Evolutionary conservation across 2,113 vertebrate species (phyloP), one percentile per base, ranked within the genome.

Genomic region (Apeltes quadracus): DNA sequence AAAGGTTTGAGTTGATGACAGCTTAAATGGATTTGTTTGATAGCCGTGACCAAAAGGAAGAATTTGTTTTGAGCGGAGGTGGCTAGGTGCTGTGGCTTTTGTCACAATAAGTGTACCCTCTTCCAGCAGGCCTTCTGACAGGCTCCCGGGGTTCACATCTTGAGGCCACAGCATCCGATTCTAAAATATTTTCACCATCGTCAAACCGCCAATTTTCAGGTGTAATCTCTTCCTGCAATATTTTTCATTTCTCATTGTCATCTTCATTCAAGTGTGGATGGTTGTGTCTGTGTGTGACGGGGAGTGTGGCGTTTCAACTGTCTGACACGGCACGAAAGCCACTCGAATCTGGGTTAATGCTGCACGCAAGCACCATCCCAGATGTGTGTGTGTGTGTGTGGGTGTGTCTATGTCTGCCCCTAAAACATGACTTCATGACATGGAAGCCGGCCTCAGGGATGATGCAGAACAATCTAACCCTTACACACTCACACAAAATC

Each of bases 261-360:
- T n/a, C n/a, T 3, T 63, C 57, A 65, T 62, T 29, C 44, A 16
- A 34, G 23, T 2, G 43, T 20, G 27, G 13, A 22, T 63, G 54
- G 22, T 5, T 43, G 67, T 65, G 53, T 65, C 58, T 61, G 7
- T n/a, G 44, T 65, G 29, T 68, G 53, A n/a, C 36, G 48, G 20
- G 29, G 38, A 50, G 54, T 16, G 25, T 34, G 29, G 10, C 13
- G 56, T 36, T 38, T 56, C 48, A 50, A 46, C 36, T 3, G 12
- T n/a, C 25, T 48, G 29, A 64, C 69, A 66, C 53, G 46, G 48
- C 62, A 73, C 69, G 46, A 39, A 75, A 63, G 50, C 22, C 57
- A 6, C n/a, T 74, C 51, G n/a, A 36, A 77, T 80, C 51, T 72
- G 38, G 73, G 57, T 69, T 73, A 56, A 76, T 57, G 59, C 65